Base-by-base conservation (phyloP, 1,140 invertebrate species). In the Samia ricini region DNA sequence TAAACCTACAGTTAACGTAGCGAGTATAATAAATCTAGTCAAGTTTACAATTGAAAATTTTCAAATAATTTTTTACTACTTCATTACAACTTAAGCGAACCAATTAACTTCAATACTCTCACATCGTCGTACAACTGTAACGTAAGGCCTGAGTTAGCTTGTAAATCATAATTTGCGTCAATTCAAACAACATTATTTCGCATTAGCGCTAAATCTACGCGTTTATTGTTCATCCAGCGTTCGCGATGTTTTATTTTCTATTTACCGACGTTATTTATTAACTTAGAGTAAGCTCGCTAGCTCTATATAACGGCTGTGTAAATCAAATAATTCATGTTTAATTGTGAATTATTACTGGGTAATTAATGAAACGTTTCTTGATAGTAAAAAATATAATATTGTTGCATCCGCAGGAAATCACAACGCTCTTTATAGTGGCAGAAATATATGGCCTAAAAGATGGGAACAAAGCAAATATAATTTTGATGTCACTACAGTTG, bases 141-240 rank as follows among this genome's bases (percentile, higher is more conserved):
- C 33, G 15, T n/a, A n/a, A 15, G 33, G 33, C 33, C 33, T 15
- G 15, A 42, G 33, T 42, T 42, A 12, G 33, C 33, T 7, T 42
- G 33, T 42, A 42, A 42, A 42, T 42, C 33, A 42, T 42, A 42
- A 42, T 42, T 15, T 42, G 33, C 33, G 33, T 42, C 33, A 42
- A 42, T 42, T 42, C 33, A 42, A 42, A 42, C 33, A 42, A 42
- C 33, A 42, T 42, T 42, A 42, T 42, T 42, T 15, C 33, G 33
- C 33, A 42, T 42, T 42, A 42, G 33, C 12, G 33, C 33, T 42
- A 42, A 42, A 42, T 42, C 8, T 42, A 42, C 12, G 33, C 33
- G 33, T 42, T 42, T 42, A 42, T 42, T 42, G 33, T 42, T 42
- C 33, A 42, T 42, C 33, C 33, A 42, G 33, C 33, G 33, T 42